Base-by-base conservation (phyloP, 2,113 vertebrate genomes). In the Anguilla rostrata region DNA sequence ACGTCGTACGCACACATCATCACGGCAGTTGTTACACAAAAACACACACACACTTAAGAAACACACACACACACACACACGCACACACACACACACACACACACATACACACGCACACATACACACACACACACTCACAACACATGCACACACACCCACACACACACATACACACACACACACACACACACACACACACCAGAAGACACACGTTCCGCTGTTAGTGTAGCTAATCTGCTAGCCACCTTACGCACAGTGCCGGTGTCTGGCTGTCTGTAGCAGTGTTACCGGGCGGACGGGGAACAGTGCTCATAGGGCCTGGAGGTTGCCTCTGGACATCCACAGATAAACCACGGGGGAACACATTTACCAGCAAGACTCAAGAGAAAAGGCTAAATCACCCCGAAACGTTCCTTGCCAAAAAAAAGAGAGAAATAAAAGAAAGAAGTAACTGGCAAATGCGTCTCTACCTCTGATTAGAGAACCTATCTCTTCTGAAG, bases 81-180 rank as follows among this genome's bases (percentile, higher is more conserved):
- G 34, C 34, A 71, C 40, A 82, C 40, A 82, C 81, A 43, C 40
- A 41, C 40, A 15, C 81, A 49, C 41, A 82, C 82, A 57, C 46
- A 39, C 49, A 15, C 46, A 15, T 15, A 34, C 49, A 56, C 26
- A 56, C 46, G 15, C 46, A 56, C 46, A 83, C n/a, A 34, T 9
- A 26, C 46, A 56, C 81, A 83, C 81, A 46, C 81, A 83, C 40
- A 34, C n/a, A n/a, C n/a, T n/a, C n/a, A n/a, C n/a, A 39, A 83
- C 82, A 83, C 82, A 56, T 40, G 57, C 4, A 3, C 18, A 63
- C 66, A 75, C 63, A n/a, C 34, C n/a, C 26, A 34, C 78, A 9
- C 11, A 29, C 9, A n/a, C 71, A 75, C n/a, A 34, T 9, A 75
- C 16, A n/a, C 71, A 60, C 18, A 26, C 20, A 5, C 1, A 66